Conservation (phyloP, 2,888 invertebrate species). For the Palloptera scutellata region DNA sequence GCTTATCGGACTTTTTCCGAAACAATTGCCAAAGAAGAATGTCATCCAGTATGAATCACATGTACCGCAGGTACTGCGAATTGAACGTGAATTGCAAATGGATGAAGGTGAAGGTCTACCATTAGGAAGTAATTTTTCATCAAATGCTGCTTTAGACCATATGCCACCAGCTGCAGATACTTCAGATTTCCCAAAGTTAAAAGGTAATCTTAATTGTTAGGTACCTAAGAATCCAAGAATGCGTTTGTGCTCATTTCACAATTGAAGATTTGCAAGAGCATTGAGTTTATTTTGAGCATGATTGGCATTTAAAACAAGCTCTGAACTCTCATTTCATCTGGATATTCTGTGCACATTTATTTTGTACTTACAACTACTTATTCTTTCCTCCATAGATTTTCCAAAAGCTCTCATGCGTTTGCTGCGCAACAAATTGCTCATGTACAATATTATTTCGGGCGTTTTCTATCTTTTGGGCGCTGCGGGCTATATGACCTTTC, state of each 20-base stretch:
- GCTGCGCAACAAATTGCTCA: conserved; percentile 71
- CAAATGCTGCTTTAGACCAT: conserved; percentile 52
- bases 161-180: conserved; percentile 45
- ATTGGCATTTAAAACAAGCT: too few species aligned
- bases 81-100: conserved; percentile 49
- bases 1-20: conserved; percentile 73
- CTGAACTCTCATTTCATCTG: too few species aligned
- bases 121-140: conserved; percentile 51
- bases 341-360: too few species aligned
- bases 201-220: conserved; percentile 49
- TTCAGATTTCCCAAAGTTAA: conserved; percentile 60
- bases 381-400: conserved; percentile 63
- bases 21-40: conserved; percentile 54
- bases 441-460: conserved; percentile 72
- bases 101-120: conserved; percentile 52
- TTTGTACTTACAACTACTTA: background rate
- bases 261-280: too few species aligned
- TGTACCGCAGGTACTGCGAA: conserved; percentile 53
- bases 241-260: too few species aligned
- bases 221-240: background rate
- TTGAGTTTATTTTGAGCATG: too few species aligned
- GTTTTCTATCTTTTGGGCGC: conserved; percentile 73
- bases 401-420: conserved; percentile 69
- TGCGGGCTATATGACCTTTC: conserved; percentile 74
- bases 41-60: conserved; percentile 51